These are phyloP conservation scores for Timema cristinae DNA, from an alignment of 2,888 invertebrate genomes.

Conservation along the genomic window DNA sequence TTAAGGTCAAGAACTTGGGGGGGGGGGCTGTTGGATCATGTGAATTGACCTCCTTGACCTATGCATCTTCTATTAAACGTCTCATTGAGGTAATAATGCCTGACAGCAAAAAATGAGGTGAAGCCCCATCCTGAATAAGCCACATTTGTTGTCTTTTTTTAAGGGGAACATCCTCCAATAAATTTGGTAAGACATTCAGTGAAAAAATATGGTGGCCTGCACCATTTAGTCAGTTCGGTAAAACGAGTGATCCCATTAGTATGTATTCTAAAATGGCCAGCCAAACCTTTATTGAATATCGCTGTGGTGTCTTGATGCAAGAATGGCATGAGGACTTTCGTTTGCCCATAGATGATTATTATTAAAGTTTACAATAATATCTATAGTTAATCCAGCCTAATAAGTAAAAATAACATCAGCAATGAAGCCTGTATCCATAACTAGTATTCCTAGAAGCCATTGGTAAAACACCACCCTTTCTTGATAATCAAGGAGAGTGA, in stretches of 20 bases:
- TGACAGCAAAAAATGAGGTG: not conserved
- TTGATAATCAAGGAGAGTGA: not conserved
- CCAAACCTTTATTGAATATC: slow-evolving; percentile 7
- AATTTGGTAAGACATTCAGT: not conserved
- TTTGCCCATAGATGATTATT: not conserved
- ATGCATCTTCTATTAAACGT: not conserved
- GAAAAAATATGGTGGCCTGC: not conserved
- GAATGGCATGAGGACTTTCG: not conserved
- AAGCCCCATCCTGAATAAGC: not conserved
- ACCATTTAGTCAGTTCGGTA: not conserved
- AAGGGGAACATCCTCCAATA: not conserved
- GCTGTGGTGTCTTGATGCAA: not conserved
- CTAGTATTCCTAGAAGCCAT: not conserved
- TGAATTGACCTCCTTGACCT: not conserved
- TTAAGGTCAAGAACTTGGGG: not conserved
- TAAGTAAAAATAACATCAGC: not conserved
- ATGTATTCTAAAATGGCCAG: not conserved
- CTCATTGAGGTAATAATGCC: not conserved
- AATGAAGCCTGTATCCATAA: not conserved
- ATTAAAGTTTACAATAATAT: not conserved
- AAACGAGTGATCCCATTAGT: not conserved
- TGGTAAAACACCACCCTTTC: not conserved
- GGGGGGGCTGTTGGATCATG: no score
- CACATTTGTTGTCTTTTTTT: not conserved
- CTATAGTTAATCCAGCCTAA: not conserved